Base-by-base conservation (phyloP, 2,113 vertebrate species). In the Gasterosteus aculeatus region DNA sequence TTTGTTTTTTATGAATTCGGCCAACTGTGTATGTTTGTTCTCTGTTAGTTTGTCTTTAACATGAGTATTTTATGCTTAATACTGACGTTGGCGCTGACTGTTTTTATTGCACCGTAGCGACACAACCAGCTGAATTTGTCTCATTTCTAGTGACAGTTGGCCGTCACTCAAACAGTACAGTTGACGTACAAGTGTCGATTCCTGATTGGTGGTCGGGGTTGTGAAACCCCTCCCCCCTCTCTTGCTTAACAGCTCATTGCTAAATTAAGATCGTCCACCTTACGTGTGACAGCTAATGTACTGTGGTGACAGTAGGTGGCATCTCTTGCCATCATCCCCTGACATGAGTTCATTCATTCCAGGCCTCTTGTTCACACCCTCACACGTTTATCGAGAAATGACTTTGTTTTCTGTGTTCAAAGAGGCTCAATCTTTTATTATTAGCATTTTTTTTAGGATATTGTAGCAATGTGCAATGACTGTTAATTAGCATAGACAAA, bases 1-100 rank as follows among this genome's bases (percentile, higher is more conserved):
- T 93, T 93, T 91, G 89, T 95, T 94, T 94, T 94, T 91, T 94
- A 94, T 82, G 87, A 72, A 59, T 81, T 81, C 57, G 64, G 70
- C 79, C 66, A 39, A 47, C 9, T 54, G 72, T 84, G 12, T 38
- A 59, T 76, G 26, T 75, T 6, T 72, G 64, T 51, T 46, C 72
- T 63, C 7, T 18, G 10, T 7, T 53, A 16, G 7, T 29, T 4
- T 19, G 4, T 26, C 19, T 49, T 57, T 10, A 14, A 29, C 46
- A 26, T 19, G 4, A 11, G 4, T n/a, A n/a, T 62, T 61, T 47
- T 18, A 15, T 2, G 29, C 16, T 18, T 26, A 46, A 49, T 53
- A 11, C 8, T 11, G 8, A 29, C 39, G 15, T 56, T 19, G 1
- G 5, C 1, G 8, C 1, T 12, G 18, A 47, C 11, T 14, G n/a